Base-by-base conservation (phyloP, 2,888 invertebrate species). In the Amphipyra berbera region DNA sequence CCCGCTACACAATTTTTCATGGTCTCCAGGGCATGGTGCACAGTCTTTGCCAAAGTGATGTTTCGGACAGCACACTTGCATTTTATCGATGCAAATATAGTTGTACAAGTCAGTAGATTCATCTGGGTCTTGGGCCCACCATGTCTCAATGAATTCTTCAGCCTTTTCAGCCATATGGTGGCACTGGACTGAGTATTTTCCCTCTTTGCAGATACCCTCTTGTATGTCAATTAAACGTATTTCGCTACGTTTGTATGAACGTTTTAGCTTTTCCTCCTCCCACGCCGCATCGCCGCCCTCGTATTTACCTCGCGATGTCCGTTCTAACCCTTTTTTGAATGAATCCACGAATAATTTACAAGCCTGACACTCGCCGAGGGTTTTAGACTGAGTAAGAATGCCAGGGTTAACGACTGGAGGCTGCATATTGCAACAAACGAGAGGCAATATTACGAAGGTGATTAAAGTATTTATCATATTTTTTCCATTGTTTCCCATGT, bases 271-370 rank as follows among this genome's bases (percentile, higher is more conserved):
- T 83, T 98, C 97, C 88, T 98, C 98, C 87, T 99, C 99, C 98
- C 98, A 99, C 6, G 98, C 98, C 0, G 98, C 96, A 88, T 99
- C 98, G 0, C 99, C 99, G 4, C 99, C 99, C 80, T 98, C 98
- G 90, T 97, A 98, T 88, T 98, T 98, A 10, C 97, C 97, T 78
- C 98, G 96, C n/a, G 97, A 95, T 0, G 98, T 99, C 75, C 96
- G 96, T 68, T 97, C 97, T 73, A 99, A 92, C 2, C 98, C 98
- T 96, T 96, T 96, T 85, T 96, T 96, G 82, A 98, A 98, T 0
- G 98, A 98, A 35, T 97, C 96, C 3, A 96, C 95, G 55, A 98
- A 96, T 72, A 96, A 86, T 85, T 96, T 97, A 86, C 98, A 98
- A 0, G 97, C 96, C 80, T 96, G 97, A 89, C 98, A 98, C 6